Base-by-base conservation (phyloP, 2,113 vertebrate genomes). In the Carassius auratus region DNA sequence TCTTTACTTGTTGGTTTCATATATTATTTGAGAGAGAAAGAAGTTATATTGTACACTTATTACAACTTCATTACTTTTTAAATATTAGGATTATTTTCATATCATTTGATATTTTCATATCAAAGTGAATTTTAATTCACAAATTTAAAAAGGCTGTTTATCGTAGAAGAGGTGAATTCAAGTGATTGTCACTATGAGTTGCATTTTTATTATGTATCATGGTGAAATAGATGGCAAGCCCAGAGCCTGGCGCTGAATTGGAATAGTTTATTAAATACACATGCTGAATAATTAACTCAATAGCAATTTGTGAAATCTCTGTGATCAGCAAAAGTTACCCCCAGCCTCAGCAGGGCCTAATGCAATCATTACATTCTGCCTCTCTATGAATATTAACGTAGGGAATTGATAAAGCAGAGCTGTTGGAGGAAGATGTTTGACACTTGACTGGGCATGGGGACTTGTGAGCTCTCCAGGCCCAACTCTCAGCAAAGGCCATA, bases 231-330 rank as follows among this genome's bases (percentile, higher is more conserved):
- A 92, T 91, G 88, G 57, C 19, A 85, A 84, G 76, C 61, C 91
- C 92, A 90, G 89, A 83, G 88, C 84, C 89, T 55, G 87, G 90
- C 91, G 91, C 90, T 90, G 89, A 92, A 91, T 93, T 87, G 88
- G 86, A 90, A 76, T 88, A 81, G 88, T 90, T 94, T 94, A 94
- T 94, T 94, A 94, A 94, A 94, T 90, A 93, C 91, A 91, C 91
- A 83, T 81, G 87, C 91, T 89, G 90, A 95, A 94, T 95, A 95
- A 95, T 95, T 94, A 95, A 95, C 93, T 93, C 85, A 23, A 30
- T 91, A 90, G 93, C 93, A 94, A 93, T 94, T 94, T 95, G 83
- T 91, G 90, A 90, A 94, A 94, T 94, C 91, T 94, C 91, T 89
- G 89, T 85, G 87, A 95, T 95, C 95, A 94, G 94, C 94, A 94